Conservation (phyloP, 1,140 invertebrate genomes). For the Platorchestia sp. region DNA sequence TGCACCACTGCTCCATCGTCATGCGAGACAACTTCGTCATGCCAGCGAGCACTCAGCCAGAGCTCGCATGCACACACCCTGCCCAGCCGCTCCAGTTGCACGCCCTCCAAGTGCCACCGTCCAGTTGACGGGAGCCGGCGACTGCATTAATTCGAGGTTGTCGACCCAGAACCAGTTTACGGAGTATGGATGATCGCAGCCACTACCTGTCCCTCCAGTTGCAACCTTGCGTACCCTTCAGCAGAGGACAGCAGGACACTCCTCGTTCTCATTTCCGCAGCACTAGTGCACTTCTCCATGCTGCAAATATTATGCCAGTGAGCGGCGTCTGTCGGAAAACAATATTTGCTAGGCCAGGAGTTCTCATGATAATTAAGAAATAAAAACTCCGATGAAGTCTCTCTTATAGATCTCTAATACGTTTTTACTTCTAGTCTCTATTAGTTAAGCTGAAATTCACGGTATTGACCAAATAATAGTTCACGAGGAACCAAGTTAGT, state of each 20-base stretch:
- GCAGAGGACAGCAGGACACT: conserved; percentile 19
- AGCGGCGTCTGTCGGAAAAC: neutral
- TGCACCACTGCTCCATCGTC: neutral
- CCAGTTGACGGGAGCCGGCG: conserved; percentile 13
- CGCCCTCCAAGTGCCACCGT: neutral
- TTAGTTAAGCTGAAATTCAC: neutral
- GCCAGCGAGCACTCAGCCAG: neutral
- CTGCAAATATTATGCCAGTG: neutral
- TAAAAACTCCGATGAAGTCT: neutral
- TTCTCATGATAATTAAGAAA: neutral
- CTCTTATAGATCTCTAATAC: neutral
- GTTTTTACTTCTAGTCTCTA: neutral
- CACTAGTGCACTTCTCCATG: neutral
- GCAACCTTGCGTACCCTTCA: conserved; percentile 48
- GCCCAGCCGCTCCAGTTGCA: neutral
- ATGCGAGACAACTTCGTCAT: neutral
- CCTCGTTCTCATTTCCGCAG: neutral
- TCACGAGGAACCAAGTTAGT: neutral
- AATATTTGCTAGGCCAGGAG: neutral
- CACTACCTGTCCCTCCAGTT: conserved; percentile 25
- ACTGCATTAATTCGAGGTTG: conserved; percentile 51
- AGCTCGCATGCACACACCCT: neutral
- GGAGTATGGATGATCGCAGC: neutral
- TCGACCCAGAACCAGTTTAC: conserved; percentile 46
- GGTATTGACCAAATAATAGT: neutral